Evolutionary conservation across 1,140 invertebrate genomes (phyloP).

Genomic region (Anoplolepis gracilipes): DNA sequence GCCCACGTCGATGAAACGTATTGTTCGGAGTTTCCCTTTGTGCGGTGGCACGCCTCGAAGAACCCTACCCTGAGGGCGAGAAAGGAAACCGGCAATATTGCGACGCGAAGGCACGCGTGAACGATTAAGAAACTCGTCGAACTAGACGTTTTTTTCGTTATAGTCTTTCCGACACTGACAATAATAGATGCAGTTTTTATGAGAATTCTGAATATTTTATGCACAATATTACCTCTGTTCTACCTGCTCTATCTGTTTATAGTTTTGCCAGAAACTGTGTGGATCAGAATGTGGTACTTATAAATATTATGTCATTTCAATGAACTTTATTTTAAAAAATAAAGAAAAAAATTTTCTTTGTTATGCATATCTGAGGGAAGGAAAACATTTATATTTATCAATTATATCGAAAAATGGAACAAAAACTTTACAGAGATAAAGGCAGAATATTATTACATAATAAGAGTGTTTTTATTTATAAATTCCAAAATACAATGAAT

Average conservation of each 20-base stretch:
- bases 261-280: background rate
- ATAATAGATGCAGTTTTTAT: background rate
- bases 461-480: background rate
- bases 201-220: background rate
- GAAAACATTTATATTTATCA: background rate
- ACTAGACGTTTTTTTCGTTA: background rate
- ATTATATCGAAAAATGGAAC: conserved; percentile 8
- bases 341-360: background rate
- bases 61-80: background rate
- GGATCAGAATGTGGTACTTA: too few species aligned
- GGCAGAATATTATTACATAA: background rate
- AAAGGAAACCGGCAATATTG: conserved; percentile 25
- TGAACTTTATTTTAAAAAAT: too few species aligned
- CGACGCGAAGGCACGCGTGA: conserved; percentile 39
- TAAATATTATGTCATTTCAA: background rate
- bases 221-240: background rate
- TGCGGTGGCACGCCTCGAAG: background rate
- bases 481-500: conserved; percentile 8
- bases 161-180: background rate
- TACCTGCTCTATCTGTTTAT: background rate
- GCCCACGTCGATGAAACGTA: background rate
- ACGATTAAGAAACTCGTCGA: conserved; percentile 41
- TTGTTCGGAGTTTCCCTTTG: conserved; percentile 22
- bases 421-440: background rate
- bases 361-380: background rate